Evolutionary conservation across 1,140 invertebrate genomes (phyloP).

Genomic region (Chelonus insularis): DNA sequence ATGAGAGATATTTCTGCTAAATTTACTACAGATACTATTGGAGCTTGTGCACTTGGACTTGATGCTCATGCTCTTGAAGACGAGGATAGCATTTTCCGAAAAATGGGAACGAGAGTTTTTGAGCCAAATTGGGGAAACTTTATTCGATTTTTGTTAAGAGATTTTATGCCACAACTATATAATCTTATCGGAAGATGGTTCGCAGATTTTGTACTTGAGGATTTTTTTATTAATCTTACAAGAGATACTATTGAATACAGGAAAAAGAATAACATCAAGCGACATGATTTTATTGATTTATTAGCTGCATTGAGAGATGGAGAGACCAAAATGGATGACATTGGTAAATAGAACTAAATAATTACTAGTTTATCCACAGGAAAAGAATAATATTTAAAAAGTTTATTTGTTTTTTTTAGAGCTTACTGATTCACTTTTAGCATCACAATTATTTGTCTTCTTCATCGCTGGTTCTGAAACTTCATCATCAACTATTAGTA

Average conservation of each 20-base stretch:
- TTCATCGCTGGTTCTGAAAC: constrained; percentile 74
- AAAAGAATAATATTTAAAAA: no score
- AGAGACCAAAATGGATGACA: constrained; percentile 31
- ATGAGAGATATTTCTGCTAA: constrained; percentile 7
- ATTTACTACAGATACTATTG: constrained; percentile 18
- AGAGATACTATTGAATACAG: constrained; percentile 56
- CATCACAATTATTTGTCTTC: constrained; percentile 66
- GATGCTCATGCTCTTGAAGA: constrained; percentile 15
- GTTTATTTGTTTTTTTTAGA: no score
- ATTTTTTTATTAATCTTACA: constrained; percentile 57
- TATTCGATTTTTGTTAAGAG: constrained; percentile 37
- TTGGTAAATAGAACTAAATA: no score
- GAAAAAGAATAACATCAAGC: constrained; percentile 53
- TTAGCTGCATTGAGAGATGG: constrained; percentile 60
- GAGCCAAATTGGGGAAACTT: constrained; percentile 36
- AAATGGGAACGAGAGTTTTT: constrained; percentile 52
- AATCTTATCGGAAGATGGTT: constrained; percentile 32
- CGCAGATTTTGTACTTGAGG: constrained; percentile 44
- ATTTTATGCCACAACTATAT: constrained; percentile 37
- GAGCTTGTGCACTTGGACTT: constrained; percentile 17
- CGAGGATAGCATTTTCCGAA: constrained; percentile 59
- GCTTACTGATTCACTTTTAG: constrained; percentile 38
- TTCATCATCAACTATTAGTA: constrained; percentile 66
- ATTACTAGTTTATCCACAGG: no score
- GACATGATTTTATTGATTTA: constrained; percentile 64